phyloP scores from a whole-genome alignment of 64 coral and sea anemone genomes.

The Cladopsammia gracilis region DNA sequence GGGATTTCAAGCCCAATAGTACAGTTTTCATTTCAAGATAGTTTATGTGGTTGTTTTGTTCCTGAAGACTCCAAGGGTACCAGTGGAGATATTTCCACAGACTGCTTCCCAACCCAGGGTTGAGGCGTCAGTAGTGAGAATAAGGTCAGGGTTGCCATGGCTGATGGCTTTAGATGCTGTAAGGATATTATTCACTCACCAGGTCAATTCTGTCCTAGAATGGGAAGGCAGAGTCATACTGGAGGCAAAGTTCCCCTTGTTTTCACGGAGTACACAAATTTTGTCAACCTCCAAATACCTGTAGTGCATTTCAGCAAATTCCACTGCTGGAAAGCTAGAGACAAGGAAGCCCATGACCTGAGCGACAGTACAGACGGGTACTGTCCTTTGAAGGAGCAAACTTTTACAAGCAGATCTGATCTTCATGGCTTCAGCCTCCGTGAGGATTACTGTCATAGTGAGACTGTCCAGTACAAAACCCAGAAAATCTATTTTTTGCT shows the following conservation, averaged over 20 bases:
- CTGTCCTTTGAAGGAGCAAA: neutral
- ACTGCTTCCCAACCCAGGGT: constrained; percentile 36
- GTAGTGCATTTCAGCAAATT: constrained; percentile 36
- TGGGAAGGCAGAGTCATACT: constrained; percentile 10
- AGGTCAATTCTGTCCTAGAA: constrained; percentile 41
- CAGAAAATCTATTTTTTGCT: constrained; percentile 8
- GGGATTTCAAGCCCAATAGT: constrained; percentile 29
- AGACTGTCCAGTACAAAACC: constrained; percentile 23
- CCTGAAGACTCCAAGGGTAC: constrained; percentile 19
- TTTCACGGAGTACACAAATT: too few species aligned
- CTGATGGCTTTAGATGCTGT: constrained; percentile 28
- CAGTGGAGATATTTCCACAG: neutral
- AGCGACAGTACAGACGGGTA: neutral
- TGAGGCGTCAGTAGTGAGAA: constrained; percentile 32
- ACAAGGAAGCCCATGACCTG: constrained; percentile 7
- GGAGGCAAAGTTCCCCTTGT: too few species aligned
- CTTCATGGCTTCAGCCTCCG: neutral
- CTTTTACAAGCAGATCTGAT: constrained; percentile 1
- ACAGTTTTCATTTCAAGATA: constrained; percentile 54
- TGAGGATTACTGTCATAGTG: constrained; percentile 21
- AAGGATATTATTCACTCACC: constrained; percentile 20
- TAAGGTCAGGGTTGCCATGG: constrained; percentile 45
- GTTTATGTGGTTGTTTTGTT: constrained; percentile 6
- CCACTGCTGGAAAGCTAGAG: constrained; percentile 26
- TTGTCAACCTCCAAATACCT: constrained; percentile 37